phyloP scores from a whole-genome alignment of 1,140 invertebrate species.

The Drosophila pseudoobscura region DNA sequence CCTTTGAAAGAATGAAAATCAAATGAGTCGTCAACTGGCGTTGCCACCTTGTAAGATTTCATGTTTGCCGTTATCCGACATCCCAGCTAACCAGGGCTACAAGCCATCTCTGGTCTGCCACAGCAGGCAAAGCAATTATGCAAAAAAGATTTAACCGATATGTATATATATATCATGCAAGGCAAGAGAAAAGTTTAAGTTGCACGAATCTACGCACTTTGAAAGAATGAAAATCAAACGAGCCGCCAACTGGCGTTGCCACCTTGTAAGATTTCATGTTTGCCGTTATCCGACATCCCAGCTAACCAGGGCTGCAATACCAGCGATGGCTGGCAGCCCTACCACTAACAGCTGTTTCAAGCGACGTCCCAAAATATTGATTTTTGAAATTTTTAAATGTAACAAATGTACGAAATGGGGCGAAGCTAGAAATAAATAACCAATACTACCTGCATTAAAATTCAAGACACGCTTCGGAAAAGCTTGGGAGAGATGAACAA shows the following conservation, averaged over 20 bases:
- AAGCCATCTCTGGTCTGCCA: no score
- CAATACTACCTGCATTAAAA: not conserved
- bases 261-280: no score
- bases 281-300: no score
- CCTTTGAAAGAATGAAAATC: slow-evolving; percentile 2
- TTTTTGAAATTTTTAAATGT: slow-evolving; percentile 40
- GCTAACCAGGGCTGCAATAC: no score
- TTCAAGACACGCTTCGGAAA: slow-evolving; percentile 3
- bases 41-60: no score
- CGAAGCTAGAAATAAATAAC: not conserved
- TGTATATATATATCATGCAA: no score
- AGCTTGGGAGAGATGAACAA: slow-evolving; percentile 12
- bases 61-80: no score
- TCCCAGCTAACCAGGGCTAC: no score
- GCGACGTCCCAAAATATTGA: slow-evolving; percentile 33
- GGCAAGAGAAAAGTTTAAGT: not conserved
- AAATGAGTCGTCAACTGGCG: no score
- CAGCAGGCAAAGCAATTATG: not conserved
- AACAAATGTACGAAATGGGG: not conserved
- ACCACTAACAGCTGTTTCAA: no score
- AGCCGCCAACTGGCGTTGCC: no score
- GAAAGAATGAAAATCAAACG: not conserved
- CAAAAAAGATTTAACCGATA: not conserved
- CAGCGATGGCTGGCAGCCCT: no score
- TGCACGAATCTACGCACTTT: slow-evolving; percentile 2